phyloP scores from a whole-genome alignment of 2,113 vertebrate genomes.

The Apistogramma diplotaenia region DNA sequence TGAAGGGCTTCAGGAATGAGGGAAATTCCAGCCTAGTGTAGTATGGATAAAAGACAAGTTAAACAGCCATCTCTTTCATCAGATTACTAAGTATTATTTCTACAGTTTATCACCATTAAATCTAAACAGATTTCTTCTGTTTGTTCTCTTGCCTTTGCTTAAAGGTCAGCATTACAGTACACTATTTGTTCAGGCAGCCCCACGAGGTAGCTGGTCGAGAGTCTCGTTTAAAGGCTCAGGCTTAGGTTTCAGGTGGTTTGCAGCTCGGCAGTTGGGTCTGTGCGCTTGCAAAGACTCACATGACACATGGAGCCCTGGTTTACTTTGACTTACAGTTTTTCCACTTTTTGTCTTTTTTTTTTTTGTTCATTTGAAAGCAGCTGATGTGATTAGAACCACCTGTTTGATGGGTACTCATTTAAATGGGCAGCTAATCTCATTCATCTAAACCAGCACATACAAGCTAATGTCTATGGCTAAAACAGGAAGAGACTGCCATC shows the following conservation, averaged over 20 bases:
- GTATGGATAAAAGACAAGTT: background rate
- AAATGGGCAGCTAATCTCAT: background rate
- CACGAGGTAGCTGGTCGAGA: background rate
- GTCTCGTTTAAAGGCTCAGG: background rate
- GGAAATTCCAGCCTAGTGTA: background rate
- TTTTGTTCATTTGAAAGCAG: background rate
- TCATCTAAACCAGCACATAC: rapidly evolving
- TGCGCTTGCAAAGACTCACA: background rate
- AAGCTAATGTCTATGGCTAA: background rate
- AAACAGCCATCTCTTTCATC: background rate
- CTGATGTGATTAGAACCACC: background rate
- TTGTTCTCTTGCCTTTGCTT: background rate
- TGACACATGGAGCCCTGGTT: background rate
- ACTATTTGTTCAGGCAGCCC: constrained; percentile 18
- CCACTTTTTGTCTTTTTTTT: background rate
- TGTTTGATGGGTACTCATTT: background rate
- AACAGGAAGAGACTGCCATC: constrained; percentile 23
- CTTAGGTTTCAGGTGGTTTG: constrained; percentile 21
- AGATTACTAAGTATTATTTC: background rate
- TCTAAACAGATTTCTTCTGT: background rate
- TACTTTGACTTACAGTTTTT: background rate
- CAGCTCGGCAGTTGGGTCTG: background rate
- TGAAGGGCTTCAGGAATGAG: background rate
- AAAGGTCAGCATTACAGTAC: constrained; percentile 11
- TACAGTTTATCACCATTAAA: background rate